Base-by-base conservation (phyloP, 2,797 vertebrate species). In the Trachurus trachurus region DNA sequence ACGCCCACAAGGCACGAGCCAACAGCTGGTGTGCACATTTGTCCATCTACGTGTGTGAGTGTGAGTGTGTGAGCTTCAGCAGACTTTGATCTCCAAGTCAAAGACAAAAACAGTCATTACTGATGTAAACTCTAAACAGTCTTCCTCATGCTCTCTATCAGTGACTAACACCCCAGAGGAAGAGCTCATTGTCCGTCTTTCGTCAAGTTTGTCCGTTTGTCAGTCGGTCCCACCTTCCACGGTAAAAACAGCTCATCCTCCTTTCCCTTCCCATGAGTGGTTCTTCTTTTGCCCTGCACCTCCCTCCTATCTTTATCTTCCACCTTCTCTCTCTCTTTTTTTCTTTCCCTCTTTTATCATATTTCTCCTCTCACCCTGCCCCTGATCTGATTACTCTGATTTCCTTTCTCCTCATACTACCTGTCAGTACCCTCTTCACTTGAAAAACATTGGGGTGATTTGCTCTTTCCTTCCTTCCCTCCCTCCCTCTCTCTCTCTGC, bases 71-170 rank as follows among this genome's bases (percentile, higher is more conserved):
- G 39, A 64, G 83, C 80, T 80, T 70, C n/a, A 67, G 29, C 73
- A 57, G 70, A 65, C 93, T 96, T 95, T 96, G 94, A 95, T 96
- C 91, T 85, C 21, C 12, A 69, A 74, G 76, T 80, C 21, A 74
- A 79, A 80, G 85, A 85, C 87, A 92, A 94, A 94, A 96, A 93
- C 93, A 93, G 89, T 94, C 80, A 95, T 95, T 95, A 95, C 80
- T 56, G 81, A 87, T 87, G 94, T 92, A 84, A 92, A 87, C 80
- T 80, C 88, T 89, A 86, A 90, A 90, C 2, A 57, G 53, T 88
- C 76, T 79, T 87, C 82, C 79, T 83, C 84, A 64, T 54, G 80
- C 85, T 85, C 58, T 64, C 62, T 58, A 74, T 74, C 72, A 79
- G 74, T 93, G 94, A 95, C 81, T 91, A 91, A 94, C 71, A 76